Percentiles rank a stretch among this genome's conserved stretches.
These are phyloP conservation scores for Smutsia gigantea DNA, from an alignment of 2,797 vertebrate genomes.

Conservation along the genomic window DNA sequence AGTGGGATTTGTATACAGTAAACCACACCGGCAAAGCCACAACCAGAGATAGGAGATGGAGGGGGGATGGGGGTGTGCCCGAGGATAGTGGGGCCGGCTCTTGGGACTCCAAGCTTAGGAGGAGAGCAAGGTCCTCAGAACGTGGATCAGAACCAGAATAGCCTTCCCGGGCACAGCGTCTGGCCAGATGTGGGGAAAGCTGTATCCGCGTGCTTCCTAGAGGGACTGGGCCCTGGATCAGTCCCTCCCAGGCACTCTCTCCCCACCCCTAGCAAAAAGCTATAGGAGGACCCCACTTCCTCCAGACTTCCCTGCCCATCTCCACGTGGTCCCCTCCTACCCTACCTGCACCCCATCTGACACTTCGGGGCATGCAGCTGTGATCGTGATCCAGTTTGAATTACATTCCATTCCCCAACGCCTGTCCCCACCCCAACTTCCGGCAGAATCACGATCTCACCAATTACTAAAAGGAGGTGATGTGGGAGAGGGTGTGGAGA, in stretches of 20 bases:
- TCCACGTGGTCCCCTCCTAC: neutral
- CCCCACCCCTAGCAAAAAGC: neutral
- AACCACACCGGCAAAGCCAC: neutral
- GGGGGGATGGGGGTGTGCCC: no score
- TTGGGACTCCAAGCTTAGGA: fast-evolving
- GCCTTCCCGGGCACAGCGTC: fast-evolving
- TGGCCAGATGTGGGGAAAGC: fast-evolving
- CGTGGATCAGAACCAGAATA: fast-evolving
- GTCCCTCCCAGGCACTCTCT: fast-evolving
- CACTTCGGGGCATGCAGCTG: neutral
- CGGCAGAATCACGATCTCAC: neutral
- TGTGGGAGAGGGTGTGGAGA: neutral
- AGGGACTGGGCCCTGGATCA: fast-evolving
- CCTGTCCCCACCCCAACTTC: no score
- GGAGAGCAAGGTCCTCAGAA: neutral
- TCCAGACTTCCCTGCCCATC: neutral
- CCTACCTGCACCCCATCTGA: neutral
- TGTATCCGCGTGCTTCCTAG: fast-evolving
- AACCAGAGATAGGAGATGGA: neutral
- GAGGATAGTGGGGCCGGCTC: neutral
- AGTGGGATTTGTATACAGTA: slow-evolving; percentile 64
- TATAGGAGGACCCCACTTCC: no score
- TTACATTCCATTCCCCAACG: neutral
- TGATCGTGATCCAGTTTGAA: neutral
- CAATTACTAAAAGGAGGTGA: neutral